These are phyloP conservation scores for Stenoptilia bipunctidactyla DNA, from an alignment of 2,888 invertebrate genomes.

Conservation along the genomic window DNA sequence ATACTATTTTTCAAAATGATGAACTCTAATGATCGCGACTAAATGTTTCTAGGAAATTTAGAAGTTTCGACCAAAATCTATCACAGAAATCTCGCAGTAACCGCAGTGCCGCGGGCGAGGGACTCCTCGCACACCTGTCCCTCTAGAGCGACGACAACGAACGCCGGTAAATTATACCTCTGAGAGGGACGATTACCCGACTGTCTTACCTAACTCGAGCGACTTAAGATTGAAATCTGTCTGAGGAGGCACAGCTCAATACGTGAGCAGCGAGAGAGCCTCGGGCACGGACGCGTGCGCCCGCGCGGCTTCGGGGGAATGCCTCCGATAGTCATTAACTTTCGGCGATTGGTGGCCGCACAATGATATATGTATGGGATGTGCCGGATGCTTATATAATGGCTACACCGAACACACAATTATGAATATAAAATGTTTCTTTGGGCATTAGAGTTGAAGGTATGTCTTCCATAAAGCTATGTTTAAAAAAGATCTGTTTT, in stretches of 20 bases:
- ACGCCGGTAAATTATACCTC: slow-evolving; percentile 1
- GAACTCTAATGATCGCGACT: too few relatives aligned
- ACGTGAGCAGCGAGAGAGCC: slow-evolving; percentile 22
- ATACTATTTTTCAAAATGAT: too few relatives aligned
- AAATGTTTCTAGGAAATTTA: too few relatives aligned
- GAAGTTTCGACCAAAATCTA: background rate
- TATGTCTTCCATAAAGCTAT: too few relatives aligned
- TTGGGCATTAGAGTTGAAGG: background rate
- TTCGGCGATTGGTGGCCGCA: slow-evolving; percentile 47
- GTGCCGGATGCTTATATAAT: slow-evolving; percentile 57
- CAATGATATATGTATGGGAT: slow-evolving; percentile 52
- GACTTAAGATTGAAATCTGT: background rate
- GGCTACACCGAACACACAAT: slow-evolving; percentile 17
- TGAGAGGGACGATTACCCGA: background rate
- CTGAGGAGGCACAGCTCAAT: slow-evolving; percentile 13
- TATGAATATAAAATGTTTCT: slow-evolving; percentile 1
- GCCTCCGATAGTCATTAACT: slow-evolving; percentile 62
- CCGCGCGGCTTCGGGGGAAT: slow-evolving; percentile 41
- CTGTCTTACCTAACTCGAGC: background rate
- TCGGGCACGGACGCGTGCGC: slow-evolving; percentile 24
- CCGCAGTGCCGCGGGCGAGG: slow-evolving; percentile 19
- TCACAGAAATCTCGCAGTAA: slow-evolving; percentile 8
- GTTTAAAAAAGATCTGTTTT: too few relatives aligned
- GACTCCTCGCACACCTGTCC: slow-evolving; percentile 31
- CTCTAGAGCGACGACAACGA: slow-evolving; percentile 2